phyloP scores from a whole-genome alignment of 1,140 invertebrate species.

The Augochlora pura region DNA sequence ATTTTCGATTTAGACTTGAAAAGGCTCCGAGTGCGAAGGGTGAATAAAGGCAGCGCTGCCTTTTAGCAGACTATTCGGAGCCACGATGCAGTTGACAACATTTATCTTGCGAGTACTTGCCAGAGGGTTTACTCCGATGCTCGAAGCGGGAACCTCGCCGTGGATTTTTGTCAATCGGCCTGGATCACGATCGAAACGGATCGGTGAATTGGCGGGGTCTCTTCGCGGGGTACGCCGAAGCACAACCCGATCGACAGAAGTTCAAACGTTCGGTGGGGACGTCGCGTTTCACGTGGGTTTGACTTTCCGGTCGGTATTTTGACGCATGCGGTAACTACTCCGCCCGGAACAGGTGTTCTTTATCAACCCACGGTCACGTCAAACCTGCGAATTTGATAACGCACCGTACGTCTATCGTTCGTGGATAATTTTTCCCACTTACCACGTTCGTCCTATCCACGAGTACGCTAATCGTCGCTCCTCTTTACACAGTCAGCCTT shows the following conservation, averaged over 20 bases:
- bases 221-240: background rate
- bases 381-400: slow-evolving; percentile 27
- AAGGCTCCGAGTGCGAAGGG: too few relatives aligned
- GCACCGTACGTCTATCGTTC: slow-evolving; percentile 34
- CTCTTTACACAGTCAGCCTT: too few relatives aligned
- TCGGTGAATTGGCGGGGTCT: background rate
- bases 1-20: too few relatives aligned
- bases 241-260: background rate
- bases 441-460: background rate
- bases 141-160: too few relatives aligned
- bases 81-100: too few relatives aligned
- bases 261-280: slow-evolving; percentile 6
- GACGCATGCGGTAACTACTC: slow-evolving; percentile 53
- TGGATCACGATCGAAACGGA: too few relatives aligned
- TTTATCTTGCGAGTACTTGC: too few relatives aligned
- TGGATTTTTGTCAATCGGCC: too few relatives aligned
- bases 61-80: too few relatives aligned
- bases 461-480: too few relatives aligned
- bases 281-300: slow-evolving; percentile 24
- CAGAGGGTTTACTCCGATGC: too few relatives aligned
- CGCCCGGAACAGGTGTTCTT: slow-evolving; percentile 43
- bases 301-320: slow-evolving; percentile 58
- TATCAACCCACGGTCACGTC: slow-evolving; percentile 61
- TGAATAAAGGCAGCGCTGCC: too few relatives aligned
- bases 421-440: slow-evolving; percentile 23